These are phyloP conservation scores for Tarsius wallacei DNA, from an alignment of 2,797 vertebrate genomes.

Conservation along the genomic window DNA sequence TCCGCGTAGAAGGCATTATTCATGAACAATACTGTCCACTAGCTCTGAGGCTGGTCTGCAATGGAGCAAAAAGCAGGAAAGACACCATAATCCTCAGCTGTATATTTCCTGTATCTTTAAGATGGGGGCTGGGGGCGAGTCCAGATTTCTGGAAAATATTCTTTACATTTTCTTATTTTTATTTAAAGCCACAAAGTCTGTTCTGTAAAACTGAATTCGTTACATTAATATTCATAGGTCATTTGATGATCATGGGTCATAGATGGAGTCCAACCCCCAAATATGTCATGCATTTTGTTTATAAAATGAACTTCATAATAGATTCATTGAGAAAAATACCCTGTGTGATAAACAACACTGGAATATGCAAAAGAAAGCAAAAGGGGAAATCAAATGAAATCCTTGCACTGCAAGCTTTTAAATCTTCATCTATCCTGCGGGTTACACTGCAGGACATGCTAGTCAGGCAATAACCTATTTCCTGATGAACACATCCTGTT, in stretches of 20 bases:
- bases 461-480: constrained; percentile 86
- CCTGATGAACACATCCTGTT: constrained; percentile 81
- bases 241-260: constrained; percentile 69
- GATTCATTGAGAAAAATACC: constrained; percentile 83
- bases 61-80: constrained; percentile 49
- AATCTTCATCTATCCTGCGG: constrained; percentile 59
- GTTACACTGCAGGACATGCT: constrained; percentile 36
- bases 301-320: constrained; percentile 55
- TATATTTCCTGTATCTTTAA: constrained; percentile 67
- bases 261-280: not conserved
- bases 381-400: constrained; percentile 58
- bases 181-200: constrained; percentile 68
- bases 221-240: constrained; percentile 67
- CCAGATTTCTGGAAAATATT: constrained; percentile 1
- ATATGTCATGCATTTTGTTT: not conserved
- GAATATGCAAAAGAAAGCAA: constrained; percentile 83
- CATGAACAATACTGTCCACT: constrained; percentile 55
- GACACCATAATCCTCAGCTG: not conserved
- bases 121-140: not conserved
- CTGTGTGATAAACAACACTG: constrained; percentile 82
- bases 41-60: not conserved
- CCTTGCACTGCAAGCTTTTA: constrained; percentile 65
- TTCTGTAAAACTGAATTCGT: constrained; percentile 53
- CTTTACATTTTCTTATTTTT: constrained; percentile 77
- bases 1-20: constrained; percentile 61